These are phyloP conservation scores for Astreopora myriophthalma DNA, from an alignment of 64 coral and sea anemone species.

Conservation along the genomic window DNA sequence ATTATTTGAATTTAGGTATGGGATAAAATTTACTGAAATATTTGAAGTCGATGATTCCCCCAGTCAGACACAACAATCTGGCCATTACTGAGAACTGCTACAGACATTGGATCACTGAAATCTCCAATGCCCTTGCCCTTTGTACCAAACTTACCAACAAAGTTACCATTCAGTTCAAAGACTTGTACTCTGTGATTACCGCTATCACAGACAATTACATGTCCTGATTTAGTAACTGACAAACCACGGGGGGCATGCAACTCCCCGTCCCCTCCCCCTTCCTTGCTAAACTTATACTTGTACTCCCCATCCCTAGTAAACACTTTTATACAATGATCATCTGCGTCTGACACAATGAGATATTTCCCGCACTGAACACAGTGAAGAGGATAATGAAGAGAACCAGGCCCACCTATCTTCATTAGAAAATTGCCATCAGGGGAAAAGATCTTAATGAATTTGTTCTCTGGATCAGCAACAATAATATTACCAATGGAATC, in stretches of 20 bases:
- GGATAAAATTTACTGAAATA: too few species aligned
- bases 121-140: too few species aligned
- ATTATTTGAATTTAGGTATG: too few species aligned
- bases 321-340: conserved; percentile 16
- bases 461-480: neutral
- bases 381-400: neutral
- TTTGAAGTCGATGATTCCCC: too few species aligned
- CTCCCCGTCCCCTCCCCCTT: neutral
- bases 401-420: conserved; percentile 33
- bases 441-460: neutral
- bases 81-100: too few species aligned
- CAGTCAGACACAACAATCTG: too few species aligned
- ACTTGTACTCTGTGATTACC: conserved; percentile 30
- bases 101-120: too few species aligned
- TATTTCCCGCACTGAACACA: conserved; percentile 4
- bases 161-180: conserved; percentile 24
- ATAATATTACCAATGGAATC: neutral
- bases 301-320: conserved; percentile 27
- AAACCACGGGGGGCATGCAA: neutral
- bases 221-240: neutral
- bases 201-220: conserved; percentile 13
- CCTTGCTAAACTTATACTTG: conserved; percentile 28
- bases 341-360: neutral
- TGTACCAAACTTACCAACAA: neutral
- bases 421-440: conserved; percentile 49